Base-by-base conservation (phyloP, 2,888 invertebrate species). In the Zygothrica quintamaculata region DNA sequence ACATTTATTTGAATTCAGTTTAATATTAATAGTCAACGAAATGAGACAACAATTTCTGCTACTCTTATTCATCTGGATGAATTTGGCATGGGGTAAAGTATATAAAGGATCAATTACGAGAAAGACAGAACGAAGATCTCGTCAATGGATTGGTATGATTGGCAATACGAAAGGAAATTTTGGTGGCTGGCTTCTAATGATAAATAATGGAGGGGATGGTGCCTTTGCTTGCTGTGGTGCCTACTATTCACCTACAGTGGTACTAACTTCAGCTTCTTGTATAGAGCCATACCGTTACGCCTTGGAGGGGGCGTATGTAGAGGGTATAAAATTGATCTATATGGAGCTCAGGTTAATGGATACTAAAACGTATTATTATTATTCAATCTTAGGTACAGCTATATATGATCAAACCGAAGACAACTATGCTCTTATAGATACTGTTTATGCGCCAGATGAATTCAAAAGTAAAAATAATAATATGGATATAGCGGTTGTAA, bases 181-280 rank as follows among this genome's bases (percentile, higher is more conserved):
- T 5, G 70, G 72, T 3, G 75, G 75, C 2, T 75, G 78, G 75
- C 42, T 75, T 3, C 25, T 76, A 1, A 40, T 43, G 7, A 59
- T 76, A 4, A 40, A 13, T 7, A 58, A 55, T 18, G 56, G 50
- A 0, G 3, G 13, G 1, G 7, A 56, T 11, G 56, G 55, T 1
- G 9, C 4, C 7, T 39, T 59, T 5, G 47, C 46, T 0, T 76
- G 78, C 25, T 46, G 60, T 2, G 78, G 57, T 1, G 13, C 78
- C 3, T 78, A 76, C 44, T 59, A 51, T 13, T 3, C 58, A 0
- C 66, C 75, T 0, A 1, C 60, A 0, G 8, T 76, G 25, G 72
- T 71, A 1, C 29, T 76, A 3, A 56, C 75, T 3, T 76, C 75
- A 0, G 75, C 71, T n/a, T 78, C 60, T 33, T 75, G 78, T 25